These are phyloP conservation scores for Paradisaea rubra DNA, from an alignment of 2,113 vertebrate genomes.

Conservation along the genomic window DNA sequence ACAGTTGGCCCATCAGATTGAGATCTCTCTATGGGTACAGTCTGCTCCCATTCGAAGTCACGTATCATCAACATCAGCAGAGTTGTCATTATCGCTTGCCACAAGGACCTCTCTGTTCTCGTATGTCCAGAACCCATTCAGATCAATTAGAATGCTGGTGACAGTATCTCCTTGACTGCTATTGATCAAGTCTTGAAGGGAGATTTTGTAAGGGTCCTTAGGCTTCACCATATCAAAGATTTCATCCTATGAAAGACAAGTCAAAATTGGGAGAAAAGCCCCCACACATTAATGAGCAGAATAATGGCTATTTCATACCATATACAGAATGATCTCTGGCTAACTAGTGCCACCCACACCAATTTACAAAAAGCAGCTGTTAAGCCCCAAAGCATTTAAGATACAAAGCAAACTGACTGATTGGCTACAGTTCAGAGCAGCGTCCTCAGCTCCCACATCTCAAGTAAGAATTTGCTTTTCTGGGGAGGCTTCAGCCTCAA, in stretches of 20 bases:
- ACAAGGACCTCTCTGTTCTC: slow-evolving; percentile 97
- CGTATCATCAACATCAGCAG: slow-evolving; percentile 82
- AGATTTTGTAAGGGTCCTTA: slow-evolving; percentile 92
- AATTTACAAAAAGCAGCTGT: background rate
- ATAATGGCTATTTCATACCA: background rate
- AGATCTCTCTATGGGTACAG: background rate
- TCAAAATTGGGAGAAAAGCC: background rate
- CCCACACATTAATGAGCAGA: background rate
- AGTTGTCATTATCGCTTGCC: slow-evolving; percentile 81
- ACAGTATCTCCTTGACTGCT: slow-evolving; percentile 97
- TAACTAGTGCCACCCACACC: background rate
- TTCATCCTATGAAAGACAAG: slow-evolving; percentile 82
- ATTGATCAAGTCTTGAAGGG: slow-evolving; percentile 94
- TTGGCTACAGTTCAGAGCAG: background rate
- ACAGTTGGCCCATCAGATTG: background rate
- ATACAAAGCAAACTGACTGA: background rate
- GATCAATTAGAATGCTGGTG: slow-evolving; percentile 93
- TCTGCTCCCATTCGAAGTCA: slow-evolving; percentile 60
- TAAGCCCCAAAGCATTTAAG: background rate
- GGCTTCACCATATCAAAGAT: slow-evolving; percentile 99
- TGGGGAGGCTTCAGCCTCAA: background rate
- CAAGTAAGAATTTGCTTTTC: background rate
- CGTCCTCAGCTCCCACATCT: background rate
- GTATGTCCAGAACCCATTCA: slow-evolving; percentile 98
- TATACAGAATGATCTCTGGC: background rate